phyloP scores from a whole-genome alignment of 2,888 invertebrate species.

The Apamea crenata region DNA sequence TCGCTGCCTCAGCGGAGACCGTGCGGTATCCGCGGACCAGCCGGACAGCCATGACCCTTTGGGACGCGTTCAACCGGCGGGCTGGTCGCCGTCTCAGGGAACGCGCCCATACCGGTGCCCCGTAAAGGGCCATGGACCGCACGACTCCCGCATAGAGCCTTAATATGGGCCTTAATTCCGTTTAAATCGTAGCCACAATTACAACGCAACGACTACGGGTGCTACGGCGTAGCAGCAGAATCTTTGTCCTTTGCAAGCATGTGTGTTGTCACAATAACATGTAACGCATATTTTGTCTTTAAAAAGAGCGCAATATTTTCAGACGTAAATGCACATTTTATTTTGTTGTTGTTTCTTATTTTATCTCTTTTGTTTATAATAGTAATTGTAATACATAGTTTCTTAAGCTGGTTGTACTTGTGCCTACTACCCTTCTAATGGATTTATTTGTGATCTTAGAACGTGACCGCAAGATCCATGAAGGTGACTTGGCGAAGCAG shows the following conservation, averaged over 20 bases:
- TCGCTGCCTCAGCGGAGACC: too few relatives aligned
- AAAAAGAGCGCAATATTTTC: not conserved
- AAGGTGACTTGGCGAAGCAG: conserved; percentile 90
- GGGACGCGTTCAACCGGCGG: too few relatives aligned
- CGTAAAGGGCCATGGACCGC: too few relatives aligned
- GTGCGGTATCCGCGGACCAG: too few relatives aligned
- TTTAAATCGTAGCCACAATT: not conserved
- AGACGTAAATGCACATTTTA: not conserved
- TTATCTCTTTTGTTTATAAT: not conserved
- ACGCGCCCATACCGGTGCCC: too few relatives aligned
- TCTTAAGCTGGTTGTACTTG: not conserved
- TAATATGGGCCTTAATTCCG: not conserved
- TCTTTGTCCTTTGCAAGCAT: not conserved
- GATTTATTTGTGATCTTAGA: conserved; percentile 76
- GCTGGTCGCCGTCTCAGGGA: too few relatives aligned
- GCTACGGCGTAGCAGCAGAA: conserved; percentile 1
- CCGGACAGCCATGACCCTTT: too few relatives aligned
- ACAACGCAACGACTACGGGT: not conserved
- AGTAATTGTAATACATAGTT: too few relatives aligned
- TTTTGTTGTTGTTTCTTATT: not conserved
- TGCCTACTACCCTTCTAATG: not conserved
- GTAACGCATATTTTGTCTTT: not conserved
- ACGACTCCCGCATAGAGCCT: too few relatives aligned
- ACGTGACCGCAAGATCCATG: conserved; percentile 91
- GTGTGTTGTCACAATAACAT: not conserved